Evolutionary conservation across 2,113 vertebrate species (phyloP).

Genomic region (Microcebus jonahi): DNA sequence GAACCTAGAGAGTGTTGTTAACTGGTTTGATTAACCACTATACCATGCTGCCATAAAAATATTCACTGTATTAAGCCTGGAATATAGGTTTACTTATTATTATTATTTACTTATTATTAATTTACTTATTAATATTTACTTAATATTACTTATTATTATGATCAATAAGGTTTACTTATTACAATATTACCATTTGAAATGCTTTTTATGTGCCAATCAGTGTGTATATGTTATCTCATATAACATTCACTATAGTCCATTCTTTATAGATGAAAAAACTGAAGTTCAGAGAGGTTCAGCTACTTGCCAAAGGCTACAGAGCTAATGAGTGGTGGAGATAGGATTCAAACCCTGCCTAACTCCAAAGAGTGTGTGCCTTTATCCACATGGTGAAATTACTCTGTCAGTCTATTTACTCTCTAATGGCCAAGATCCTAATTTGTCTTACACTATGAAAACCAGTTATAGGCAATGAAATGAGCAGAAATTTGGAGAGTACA

Average conservation of each 20-base stretch:
- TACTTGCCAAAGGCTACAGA: neutral
- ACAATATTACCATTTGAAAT: neutral
- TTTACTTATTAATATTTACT: too few species aligned
- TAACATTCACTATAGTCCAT: neutral
- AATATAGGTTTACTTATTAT: neutral
- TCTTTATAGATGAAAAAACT: neutral
- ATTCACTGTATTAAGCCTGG: neutral
- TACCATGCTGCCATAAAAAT: neutral
- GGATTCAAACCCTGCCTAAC: neutral
- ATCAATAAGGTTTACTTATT: neutral
- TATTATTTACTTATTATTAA: too few species aligned
- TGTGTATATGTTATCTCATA: neutral
- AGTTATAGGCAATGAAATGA: slow-evolving; percentile 48
- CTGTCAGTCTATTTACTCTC: neutral
- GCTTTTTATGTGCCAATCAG: neutral
- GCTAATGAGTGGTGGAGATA: neutral
- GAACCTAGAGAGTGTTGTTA: neutral
- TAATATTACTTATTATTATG: too few species aligned
- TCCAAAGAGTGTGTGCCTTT: neutral
- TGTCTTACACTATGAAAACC: slow-evolving; percentile 63
- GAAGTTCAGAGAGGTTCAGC: neutral
- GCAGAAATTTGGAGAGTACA: slow-evolving; percentile 68
- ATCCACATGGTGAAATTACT: neutral
- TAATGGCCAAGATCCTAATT: slow-evolving; percentile 15
- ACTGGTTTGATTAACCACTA: neutral